A percentile compares a stretch with the other conserved stretches of the same genome.
phyloP scores from a whole-genome alignment of 1,140 invertebrate species.

The Papilio polyxenes region DNA sequence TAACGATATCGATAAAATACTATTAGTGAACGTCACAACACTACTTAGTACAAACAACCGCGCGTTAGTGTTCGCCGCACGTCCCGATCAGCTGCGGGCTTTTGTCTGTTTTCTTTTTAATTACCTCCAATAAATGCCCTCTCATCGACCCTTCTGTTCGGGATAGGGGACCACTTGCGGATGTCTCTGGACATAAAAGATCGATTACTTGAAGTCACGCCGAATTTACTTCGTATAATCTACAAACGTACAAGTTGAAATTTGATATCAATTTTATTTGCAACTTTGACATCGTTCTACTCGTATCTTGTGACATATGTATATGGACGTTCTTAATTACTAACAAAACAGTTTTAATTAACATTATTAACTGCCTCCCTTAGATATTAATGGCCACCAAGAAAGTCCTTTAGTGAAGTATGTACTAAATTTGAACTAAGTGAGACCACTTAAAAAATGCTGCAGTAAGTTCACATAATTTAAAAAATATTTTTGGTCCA shows the following conservation, averaged over 20 bases:
- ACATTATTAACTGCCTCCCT: too few relatives aligned
- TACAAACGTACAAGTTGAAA: not conserved
- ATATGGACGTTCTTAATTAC: too few relatives aligned
- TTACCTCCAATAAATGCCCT: conserved; percentile 74
- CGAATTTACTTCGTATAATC: not conserved
- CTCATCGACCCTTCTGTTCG: conserved; percentile 44
- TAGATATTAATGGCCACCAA: too few relatives aligned
- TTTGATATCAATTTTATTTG: not conserved
- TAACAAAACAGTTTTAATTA: too few relatives aligned
- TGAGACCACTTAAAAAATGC: not conserved
- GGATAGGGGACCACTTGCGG: conserved; percentile 45
- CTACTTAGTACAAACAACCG: conserved; percentile 41
- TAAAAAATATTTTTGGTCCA: not conserved
- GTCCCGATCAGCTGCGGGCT: conserved; percentile 71
- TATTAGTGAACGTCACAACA: conserved; percentile 38
- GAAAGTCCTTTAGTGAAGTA: too few relatives aligned
- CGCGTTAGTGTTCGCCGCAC: conserved; percentile 66
- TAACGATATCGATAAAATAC: conserved; percentile 43
- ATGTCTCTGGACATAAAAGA: conserved; percentile 40
- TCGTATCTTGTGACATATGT: not conserved
- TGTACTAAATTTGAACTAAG: too few relatives aligned
- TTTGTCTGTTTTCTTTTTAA: conserved; percentile 79
- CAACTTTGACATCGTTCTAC: not conserved
- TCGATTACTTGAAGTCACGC: conserved; percentile 49
- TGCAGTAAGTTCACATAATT: not conserved